Evolutionary conservation across 2,797 vertebrate genomes (phyloP).

Genomic region (Sebastes kiyomatsui): DNA sequence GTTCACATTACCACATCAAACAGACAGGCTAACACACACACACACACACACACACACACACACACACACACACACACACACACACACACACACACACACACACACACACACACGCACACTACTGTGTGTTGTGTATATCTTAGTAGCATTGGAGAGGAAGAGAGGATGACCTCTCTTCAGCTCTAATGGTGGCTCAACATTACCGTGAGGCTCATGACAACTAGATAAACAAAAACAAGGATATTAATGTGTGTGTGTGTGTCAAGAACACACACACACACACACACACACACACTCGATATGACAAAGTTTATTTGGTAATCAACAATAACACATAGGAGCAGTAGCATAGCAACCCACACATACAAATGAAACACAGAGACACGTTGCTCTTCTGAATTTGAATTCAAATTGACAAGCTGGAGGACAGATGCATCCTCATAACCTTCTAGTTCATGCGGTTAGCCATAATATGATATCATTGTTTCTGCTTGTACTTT

Average conservation of each 20-base stretch:
- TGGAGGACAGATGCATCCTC: conserved; percentile 28
- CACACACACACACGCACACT: neutral
- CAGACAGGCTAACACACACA: neutral
- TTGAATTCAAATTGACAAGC: conserved; percentile 36
- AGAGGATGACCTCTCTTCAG: conserved; percentile 44
- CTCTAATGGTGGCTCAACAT: conserved; percentile 28
- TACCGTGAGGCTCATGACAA: conserved; percentile 66
- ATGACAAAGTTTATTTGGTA: conserved; percentile 50
- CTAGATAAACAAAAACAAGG: conserved; percentile 61
- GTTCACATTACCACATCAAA: conserved; percentile 66
- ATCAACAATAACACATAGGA: conserved; percentile 43
- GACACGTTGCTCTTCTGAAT: neutral
- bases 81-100: neutral
- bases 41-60: conserved; percentile 6
- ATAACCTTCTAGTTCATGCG: conserved; percentile 33
- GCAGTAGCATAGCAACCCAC: conserved; percentile 67
- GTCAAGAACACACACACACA: neutral
- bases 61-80: neutral
- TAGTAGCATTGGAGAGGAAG: conserved; percentile 7
- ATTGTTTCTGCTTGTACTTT: conserved; percentile 31
- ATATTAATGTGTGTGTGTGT: conserved; percentile 9
- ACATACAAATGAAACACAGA: conserved; percentile 52
- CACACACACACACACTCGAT: neutral
- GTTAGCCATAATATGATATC: conserved; percentile 35
- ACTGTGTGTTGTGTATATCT: conserved; percentile 15